These are phyloP conservation scores for Polydesmus complanatus DNA, from an alignment of 2,888 invertebrate species.

Conservation along the genomic window DNA sequence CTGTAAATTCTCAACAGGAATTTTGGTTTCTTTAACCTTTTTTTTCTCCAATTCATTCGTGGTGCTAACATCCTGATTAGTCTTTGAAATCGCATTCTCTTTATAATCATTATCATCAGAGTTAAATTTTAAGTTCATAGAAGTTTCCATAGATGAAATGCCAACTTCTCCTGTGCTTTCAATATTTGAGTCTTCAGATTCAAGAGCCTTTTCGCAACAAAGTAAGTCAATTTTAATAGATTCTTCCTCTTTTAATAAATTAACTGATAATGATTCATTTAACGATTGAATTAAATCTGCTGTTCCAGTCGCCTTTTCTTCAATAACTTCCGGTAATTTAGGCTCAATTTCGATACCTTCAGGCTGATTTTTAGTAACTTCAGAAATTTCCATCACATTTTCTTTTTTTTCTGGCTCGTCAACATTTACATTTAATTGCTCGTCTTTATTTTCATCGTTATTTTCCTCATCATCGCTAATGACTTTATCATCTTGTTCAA, in stretches of 20 bases:
- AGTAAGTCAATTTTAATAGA: too few relatives aligned
- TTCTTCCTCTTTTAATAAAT: too few relatives aligned
- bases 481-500: background rate
- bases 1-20: too few relatives aligned
- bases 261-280: too few relatives aligned
- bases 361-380: background rate
- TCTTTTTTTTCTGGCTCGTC: conserved; percentile 2
- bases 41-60: too few relatives aligned
- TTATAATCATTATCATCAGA: too few relatives aligned
- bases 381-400: background rate
- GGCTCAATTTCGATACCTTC: background rate
- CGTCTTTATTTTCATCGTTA: conserved; percentile 16
- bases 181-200: background rate
- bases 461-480: conserved; percentile 9
- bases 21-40: too few relatives aligned
- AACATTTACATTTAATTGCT: background rate
- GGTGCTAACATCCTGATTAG: too few relatives aligned
- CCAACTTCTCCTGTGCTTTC: background rate
- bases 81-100: too few relatives aligned
- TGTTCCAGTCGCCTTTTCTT: conserved; percentile 1
- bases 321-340: background rate
- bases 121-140: too few relatives aligned
- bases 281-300: background rate
- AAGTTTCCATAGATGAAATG: background rate
- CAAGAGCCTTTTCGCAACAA: background rate